phyloP scores from a whole-genome alignment of 1,140 invertebrate genomes.

The Drosophila rhopaloa region DNA sequence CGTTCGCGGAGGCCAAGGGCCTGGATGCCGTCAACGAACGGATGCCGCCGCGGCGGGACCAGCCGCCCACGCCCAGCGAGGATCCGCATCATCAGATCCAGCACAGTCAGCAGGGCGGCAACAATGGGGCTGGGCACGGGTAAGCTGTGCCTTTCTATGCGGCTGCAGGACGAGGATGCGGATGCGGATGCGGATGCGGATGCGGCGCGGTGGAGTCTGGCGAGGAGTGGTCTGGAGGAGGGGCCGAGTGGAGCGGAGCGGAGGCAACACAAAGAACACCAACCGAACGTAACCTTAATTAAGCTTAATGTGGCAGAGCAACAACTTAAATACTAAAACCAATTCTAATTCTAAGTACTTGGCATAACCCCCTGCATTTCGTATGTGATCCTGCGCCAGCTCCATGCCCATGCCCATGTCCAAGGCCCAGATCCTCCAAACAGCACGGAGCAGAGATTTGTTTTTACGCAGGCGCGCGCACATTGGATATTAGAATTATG shows the following conservation, averaged over 20 bases:
- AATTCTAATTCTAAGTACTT: conserved; percentile 44
- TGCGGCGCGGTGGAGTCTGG: conserved; percentile 5
- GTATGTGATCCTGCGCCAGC: conserved; percentile 24
- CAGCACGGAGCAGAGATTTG: conserved; percentile 27
- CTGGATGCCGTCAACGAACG: conserved; percentile 99
- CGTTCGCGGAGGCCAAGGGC: conserved; percentile 99
- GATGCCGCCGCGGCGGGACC: conserved; percentile 97
- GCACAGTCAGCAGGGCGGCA: conserved; percentile 55
- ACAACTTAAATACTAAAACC: conserved; percentile 49
- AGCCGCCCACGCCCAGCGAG: conserved; percentile 86
- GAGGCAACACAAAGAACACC: conserved; percentile 43
- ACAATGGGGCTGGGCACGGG: conserved; percentile 72
- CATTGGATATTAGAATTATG: conserved; percentile 53
- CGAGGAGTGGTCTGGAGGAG: conserved; percentile 5
- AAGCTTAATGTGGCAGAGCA: conserved; percentile 55
- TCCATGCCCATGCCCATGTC: conserved; percentile 15
- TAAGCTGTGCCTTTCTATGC: conserved; percentile 40
- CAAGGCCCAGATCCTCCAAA: conserved; percentile 10
- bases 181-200: conserved; percentile 4
- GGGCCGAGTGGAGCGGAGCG: conserved; percentile 18
- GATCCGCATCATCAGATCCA: conserved; percentile 43
- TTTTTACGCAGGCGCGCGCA: conserved; percentile 38
- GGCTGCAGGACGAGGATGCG: conserved; percentile 11
- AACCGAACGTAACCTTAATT: conserved; percentile 46
- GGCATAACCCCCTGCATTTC: conserved; percentile 24